Conservation (phyloP, 2,888 invertebrate genomes). For the Panzeria rudis region DNA sequence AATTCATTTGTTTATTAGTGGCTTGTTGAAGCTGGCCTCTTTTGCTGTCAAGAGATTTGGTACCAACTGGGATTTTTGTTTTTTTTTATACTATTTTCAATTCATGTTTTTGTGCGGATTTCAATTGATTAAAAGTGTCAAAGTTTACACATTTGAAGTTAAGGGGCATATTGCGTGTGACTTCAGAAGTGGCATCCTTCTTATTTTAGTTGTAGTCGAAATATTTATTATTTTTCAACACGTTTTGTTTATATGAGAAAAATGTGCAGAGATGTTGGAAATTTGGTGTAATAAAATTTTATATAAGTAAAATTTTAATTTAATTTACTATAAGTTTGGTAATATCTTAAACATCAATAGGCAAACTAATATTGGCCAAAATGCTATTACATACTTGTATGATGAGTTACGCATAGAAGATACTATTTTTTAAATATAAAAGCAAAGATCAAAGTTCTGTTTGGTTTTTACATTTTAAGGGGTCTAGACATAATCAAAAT, state of each 20-base stretch:
- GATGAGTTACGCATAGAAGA: too few relatives aligned
- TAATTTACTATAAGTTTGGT: neutral
- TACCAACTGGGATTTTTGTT: conserved; percentile 51
- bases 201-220: neutral
- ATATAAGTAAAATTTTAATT: neutral
- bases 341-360: too few relatives aligned
- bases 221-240: neutral
- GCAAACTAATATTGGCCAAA: too few relatives aligned
- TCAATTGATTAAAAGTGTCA: conserved; percentile 70
- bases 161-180: conserved; percentile 65
- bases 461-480: too few relatives aligned
- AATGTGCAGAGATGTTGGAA: too few relatives aligned
- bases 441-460: too few relatives aligned
- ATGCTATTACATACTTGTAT: too few relatives aligned
- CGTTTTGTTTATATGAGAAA: conserved; percentile 7
- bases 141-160: conserved; percentile 67
- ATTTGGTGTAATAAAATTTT: neutral
- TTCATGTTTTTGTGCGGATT: conserved; percentile 23
- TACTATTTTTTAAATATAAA: too few relatives aligned
- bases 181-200: conserved; percentile 42
- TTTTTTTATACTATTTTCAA: neutral
- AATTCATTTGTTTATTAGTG: conserved; percentile 56
- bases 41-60: conserved; percentile 40
- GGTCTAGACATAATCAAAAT: too few relatives aligned
- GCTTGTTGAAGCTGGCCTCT: conserved; percentile 7